Evolutionary conservation across 2,113 vertebrate species (phyloP), one percentile per base, ranked within the genome.

Genomic region (Onychostoma macrolepis): DNA sequence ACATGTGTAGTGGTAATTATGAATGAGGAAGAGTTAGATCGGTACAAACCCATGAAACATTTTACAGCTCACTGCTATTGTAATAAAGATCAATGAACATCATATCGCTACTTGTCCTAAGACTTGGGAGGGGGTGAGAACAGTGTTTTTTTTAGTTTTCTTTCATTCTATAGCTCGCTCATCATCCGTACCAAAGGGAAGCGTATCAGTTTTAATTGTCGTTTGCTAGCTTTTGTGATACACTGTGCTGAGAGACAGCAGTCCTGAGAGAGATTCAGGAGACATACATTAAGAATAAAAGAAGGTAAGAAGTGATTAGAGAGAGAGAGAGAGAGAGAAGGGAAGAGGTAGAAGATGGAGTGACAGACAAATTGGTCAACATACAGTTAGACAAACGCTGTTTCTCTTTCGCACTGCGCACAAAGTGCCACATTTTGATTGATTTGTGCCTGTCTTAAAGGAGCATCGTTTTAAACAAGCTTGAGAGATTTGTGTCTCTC

Each of bases 1-100:
- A 95, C 95, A 95, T 94, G 93, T 96, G 95, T 96, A 95, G 93
- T 93, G 94, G 94, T 96, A 95, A 96, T 96, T 95, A 96, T 95
- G 92, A 95, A 95, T 96, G 95, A 96, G 94, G 94, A 92, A 90
- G 92, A 95, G 93, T 95, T 95, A 94, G 95, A 95, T 94, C 94
- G 93, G 94, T 94, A 95, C 94, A 95, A 94, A 95, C 95, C 93
- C 94, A 95, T 95, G 94, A 95, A 94, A 95, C 93, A 93, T 95
- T 94, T 94, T 95, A 94, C 94, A 94, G 94, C 94, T 92, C 92
- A 92, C 94, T 91, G 93, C 94, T 95, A 95, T 95, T 95, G 95
- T 95, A 94, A 95, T 94, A 94, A 94, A 95, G 95, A 96, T 95
- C 94, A 95, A 95, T 95, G 93, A 94, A 94, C 94, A 93, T 86